phyloP scores from a whole-genome alignment of 2,888 invertebrate species.

The Dioctria rufipes region DNA sequence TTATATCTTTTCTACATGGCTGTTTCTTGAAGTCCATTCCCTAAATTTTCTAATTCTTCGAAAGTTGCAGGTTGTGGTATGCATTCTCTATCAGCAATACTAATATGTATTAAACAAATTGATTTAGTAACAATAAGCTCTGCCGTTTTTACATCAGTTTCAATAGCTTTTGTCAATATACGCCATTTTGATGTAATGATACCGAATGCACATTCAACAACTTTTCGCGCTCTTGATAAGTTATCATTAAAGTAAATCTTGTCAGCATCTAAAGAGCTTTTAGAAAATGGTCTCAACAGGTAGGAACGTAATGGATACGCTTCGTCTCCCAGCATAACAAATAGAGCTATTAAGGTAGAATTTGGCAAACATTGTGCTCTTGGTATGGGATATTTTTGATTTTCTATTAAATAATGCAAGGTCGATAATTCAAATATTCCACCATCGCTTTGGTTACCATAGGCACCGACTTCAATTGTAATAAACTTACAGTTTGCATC shows the following conservation, averaged over 20 bases:
- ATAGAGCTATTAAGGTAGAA: constrained; percentile 32
- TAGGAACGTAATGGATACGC: constrained; percentile 43
- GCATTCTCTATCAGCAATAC: no score
- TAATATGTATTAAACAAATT: no score
- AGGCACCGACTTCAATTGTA: constrained; percentile 35
- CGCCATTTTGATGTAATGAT: constrained; percentile 29
- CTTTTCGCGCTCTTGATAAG: no score
- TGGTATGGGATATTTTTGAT: constrained; percentile 44
- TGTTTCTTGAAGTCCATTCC: no score
- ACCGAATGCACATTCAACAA: constrained; percentile 29
- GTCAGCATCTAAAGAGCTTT: neutral
- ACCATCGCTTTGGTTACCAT: constrained; percentile 42
- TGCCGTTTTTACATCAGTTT: constrained; percentile 19
- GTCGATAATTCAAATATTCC: constrained; percentile 48
- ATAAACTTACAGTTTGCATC: constrained; percentile 37
- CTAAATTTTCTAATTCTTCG: no score
- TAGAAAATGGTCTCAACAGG: constrained; percentile 4
- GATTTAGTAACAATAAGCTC: neutral
- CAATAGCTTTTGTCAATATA: constrained; percentile 25
- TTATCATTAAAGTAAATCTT: no score
- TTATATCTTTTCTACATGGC: no score
- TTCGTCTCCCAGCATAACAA: constrained; percentile 44
- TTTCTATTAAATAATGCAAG: constrained; percentile 49
- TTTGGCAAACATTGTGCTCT: constrained; percentile 15
- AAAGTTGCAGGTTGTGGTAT: no score